Evolutionary conservation across 2,888 invertebrate species (phyloP).

Genomic region (Caradrina clavipalpis): DNA sequence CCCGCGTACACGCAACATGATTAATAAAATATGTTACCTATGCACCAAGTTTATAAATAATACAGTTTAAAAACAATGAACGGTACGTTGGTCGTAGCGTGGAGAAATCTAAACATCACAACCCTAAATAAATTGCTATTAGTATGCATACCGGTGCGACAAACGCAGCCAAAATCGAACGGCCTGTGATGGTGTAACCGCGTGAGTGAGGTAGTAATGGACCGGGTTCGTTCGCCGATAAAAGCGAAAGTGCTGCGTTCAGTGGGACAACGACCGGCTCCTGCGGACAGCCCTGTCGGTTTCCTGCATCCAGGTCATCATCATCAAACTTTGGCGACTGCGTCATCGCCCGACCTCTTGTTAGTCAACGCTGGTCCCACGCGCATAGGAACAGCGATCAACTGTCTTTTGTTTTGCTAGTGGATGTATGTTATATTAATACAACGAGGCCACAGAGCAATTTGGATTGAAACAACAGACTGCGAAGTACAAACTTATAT

Average conservation of each 20-base stretch:
- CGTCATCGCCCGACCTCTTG: conserved; percentile 60
- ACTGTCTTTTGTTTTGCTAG: conserved; percentile 35
- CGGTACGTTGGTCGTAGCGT: conserved; percentile 65
- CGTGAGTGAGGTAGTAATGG: conserved; percentile 88
- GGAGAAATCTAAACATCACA: conserved; percentile 87
- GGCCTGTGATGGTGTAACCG: conserved; percentile 85
- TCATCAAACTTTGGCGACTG: conserved; percentile 70
- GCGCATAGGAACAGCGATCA: conserved; percentile 36
- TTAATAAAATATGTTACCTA: conserved; percentile 58
- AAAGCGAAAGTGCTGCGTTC: conserved; percentile 90
- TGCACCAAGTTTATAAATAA: conserved; percentile 66
- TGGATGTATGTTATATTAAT: conserved; percentile 13
- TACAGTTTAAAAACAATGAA: conserved; percentile 68
- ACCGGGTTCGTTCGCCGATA: conserved; percentile 90
- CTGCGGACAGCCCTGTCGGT: conserved; percentile 79
- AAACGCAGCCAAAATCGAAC: conserved; percentile 85
- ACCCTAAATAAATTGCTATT: conserved; percentile 81
- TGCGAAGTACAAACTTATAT: background rate
- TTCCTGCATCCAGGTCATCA: conserved; percentile 81
- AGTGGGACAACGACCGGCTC: conserved; percentile 90
- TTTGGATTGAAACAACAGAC: background rate
- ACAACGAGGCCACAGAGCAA: background rate
- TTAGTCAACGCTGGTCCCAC: conserved; percentile 54
- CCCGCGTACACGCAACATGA: conserved; percentile 48
- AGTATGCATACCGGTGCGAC: conserved; percentile 84